Percentiles rank a stretch among this genome's conserved stretches.
Evolutionary conservation across 2,888 invertebrate species (phyloP).

Genomic region (Isotomurus palustris): DNA sequence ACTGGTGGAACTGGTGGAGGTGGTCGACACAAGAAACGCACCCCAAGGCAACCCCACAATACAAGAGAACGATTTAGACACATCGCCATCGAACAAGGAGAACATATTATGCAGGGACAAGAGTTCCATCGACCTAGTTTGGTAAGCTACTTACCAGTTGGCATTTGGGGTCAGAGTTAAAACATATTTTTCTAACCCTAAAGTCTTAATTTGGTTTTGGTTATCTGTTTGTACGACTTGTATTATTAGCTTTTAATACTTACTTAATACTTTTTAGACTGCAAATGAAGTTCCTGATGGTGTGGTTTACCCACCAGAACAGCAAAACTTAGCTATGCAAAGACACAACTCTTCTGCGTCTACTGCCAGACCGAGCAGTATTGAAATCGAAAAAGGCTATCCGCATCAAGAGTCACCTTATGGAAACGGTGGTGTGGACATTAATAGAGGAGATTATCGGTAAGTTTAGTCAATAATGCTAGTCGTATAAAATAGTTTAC

Average conservation of each 20-base stretch:
- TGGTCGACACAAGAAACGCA: conserved; percentile 67
- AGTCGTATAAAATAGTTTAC: no score
- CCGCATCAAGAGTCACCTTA: conserved; percentile 37
- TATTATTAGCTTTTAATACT: no score
- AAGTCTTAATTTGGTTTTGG: not conserved
- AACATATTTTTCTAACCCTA: not conserved
- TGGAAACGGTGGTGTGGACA: conserved; percentile 33
- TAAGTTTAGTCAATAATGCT: no score
- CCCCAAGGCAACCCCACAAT: conserved; percentile 79
- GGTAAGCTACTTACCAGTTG: no score
- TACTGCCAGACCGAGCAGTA: conserved; percentile 76
- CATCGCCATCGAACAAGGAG: conserved; percentile 77
- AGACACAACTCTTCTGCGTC: conserved; percentile 19
- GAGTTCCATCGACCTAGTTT: conserved; percentile 38
- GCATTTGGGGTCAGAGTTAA: conserved; percentile 5
- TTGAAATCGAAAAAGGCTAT: conserved; percentile 59
- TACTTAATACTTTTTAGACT: conserved; percentile 25
- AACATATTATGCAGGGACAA: conserved; percentile 63
- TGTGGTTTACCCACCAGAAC: conserved; percentile 32
- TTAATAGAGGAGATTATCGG: conserved; percentile 46
- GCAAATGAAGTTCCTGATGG: conserved; percentile 40
- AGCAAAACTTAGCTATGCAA: conserved; percentile 18
- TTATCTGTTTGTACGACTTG: not conserved
- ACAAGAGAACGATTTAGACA: conserved; percentile 81
- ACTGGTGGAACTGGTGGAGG: no score